Conservation (phyloP, 2,888 invertebrate species). For the Oscheius sp. region DNA sequence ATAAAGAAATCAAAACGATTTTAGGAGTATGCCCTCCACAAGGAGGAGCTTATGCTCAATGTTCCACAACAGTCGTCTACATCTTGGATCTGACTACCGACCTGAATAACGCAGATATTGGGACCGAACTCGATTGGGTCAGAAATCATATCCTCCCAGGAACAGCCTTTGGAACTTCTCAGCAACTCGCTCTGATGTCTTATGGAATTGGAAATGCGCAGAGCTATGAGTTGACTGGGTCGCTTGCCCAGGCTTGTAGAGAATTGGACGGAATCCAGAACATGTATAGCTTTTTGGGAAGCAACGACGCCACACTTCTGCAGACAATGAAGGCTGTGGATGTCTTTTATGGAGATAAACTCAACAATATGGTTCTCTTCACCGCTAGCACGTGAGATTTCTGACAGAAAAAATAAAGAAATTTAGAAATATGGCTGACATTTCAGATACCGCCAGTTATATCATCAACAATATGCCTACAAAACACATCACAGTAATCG, state of each 20-base stretch:
- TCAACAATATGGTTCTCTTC: conserved; percentile 7
- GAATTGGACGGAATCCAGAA: not conserved
- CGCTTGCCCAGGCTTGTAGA: not conserved
- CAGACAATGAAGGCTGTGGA: not conserved
- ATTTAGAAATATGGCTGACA: conserved; percentile 6
- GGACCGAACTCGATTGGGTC: conserved; percentile 10
- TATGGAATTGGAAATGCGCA: not conserved
- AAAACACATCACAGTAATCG: conserved; percentile 6
- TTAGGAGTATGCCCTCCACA: conserved; percentile 16
- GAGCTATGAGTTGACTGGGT: not conserved
- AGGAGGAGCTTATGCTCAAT: conserved; percentile 22
- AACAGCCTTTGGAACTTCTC: conserved; percentile 11
- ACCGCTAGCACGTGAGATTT: conserved; percentile 5
- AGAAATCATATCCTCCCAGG: conserved; percentile 15
- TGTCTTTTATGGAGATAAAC: not conserved
- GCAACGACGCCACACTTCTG: not conserved
- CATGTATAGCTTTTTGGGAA: not conserved
- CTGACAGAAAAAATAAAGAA: not conserved
- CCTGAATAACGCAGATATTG: not conserved
- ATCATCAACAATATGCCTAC: not conserved
- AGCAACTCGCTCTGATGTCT: not conserved
- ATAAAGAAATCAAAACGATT: no score
- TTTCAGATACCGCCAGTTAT: not conserved
- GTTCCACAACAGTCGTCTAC: not conserved
- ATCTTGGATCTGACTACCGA: conserved; percentile 1